Percentiles rank a stretch among this genome's conserved stretches.
Conservation (phyloP, 2,113 vertebrate species). For the Antechinus flavipes region DNA sequence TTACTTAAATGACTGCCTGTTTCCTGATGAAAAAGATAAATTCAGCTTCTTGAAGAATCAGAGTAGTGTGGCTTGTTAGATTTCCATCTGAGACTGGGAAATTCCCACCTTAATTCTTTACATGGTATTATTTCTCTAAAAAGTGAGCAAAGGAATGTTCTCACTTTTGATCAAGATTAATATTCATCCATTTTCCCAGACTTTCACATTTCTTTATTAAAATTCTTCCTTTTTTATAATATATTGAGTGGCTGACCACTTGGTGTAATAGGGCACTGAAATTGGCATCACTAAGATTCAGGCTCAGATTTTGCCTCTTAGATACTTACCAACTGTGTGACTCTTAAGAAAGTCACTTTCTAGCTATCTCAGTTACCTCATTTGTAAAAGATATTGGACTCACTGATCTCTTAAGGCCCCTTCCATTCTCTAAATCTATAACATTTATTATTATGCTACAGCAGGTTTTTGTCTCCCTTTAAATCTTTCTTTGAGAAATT, state of each 20-base stretch:
- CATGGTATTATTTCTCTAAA: background rate
- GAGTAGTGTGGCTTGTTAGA: background rate
- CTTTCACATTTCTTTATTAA: background rate
- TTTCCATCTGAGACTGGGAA: background rate
- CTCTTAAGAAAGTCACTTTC: background rate
- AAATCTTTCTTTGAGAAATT: slow-evolving; percentile 23
- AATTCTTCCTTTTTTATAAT: background rate
- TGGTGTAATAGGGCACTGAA: slow-evolving; percentile 48
- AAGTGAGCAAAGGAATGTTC: background rate
- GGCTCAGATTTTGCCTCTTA: background rate
- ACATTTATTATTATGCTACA: background rate
- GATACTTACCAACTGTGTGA: background rate
- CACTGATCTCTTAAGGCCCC: background rate
- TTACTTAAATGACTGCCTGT: slow-evolving; percentile 48
- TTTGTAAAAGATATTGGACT: slow-evolving; percentile 28
- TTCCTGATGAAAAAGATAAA: slow-evolving; percentile 61
- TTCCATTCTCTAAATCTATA: background rate
- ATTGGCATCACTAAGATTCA: background rate
- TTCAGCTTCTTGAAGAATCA: slow-evolving; percentile 51
- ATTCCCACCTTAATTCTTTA: background rate
- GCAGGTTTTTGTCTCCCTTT: background rate
- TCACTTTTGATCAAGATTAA: background rate
- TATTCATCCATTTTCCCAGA: background rate
- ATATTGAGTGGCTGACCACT: slow-evolving; percentile 44
- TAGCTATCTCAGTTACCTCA: background rate